These are phyloP conservation scores for Trachelus stipa DNA, from an alignment of 2,888 invertebrate species.

Conservation along the genomic window DNA sequence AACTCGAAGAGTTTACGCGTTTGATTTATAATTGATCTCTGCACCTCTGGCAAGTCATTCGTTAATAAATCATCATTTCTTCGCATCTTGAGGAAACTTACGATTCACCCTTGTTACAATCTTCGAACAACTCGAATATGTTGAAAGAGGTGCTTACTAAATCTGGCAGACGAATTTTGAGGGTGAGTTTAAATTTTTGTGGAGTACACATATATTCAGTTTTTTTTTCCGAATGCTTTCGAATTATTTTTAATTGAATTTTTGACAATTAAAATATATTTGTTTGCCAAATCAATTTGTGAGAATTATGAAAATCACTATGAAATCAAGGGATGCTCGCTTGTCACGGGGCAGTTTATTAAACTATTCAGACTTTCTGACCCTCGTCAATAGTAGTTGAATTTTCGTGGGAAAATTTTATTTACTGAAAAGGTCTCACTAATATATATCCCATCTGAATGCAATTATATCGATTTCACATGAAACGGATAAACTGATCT, in stretches of 20 bases:
- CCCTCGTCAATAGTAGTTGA: too few species aligned
- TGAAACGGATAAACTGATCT: background rate
- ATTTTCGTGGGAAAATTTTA: too few species aligned
- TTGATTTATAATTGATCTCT: background rate
- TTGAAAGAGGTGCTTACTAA: conserved; percentile 58
- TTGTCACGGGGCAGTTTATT: too few species aligned
- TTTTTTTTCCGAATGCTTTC: too few species aligned
- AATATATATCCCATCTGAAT: background rate
- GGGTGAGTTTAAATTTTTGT: conserved; percentile 45
- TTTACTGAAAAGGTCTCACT: too few species aligned
- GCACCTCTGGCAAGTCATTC: background rate
- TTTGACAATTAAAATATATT: too few species aligned
- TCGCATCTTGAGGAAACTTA: background rate
- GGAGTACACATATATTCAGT: background rate
- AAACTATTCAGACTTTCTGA: too few species aligned
- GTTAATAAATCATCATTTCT: background rate
- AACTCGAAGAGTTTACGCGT: background rate
- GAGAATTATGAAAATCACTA: too few species aligned
- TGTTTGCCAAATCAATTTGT: too few species aligned
- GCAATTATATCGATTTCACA: background rate
- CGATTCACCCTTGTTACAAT: background rate
- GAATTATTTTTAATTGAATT: background rate
- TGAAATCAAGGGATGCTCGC: too few species aligned
- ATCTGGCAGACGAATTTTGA: conserved; percentile 58
- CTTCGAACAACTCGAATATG: conserved; percentile 38